A percentile compares a stretch with the other conserved stretches of the same genome.
Conservation (phyloP, 2,888 invertebrate genomes). For the Timandra comae region DNA sequence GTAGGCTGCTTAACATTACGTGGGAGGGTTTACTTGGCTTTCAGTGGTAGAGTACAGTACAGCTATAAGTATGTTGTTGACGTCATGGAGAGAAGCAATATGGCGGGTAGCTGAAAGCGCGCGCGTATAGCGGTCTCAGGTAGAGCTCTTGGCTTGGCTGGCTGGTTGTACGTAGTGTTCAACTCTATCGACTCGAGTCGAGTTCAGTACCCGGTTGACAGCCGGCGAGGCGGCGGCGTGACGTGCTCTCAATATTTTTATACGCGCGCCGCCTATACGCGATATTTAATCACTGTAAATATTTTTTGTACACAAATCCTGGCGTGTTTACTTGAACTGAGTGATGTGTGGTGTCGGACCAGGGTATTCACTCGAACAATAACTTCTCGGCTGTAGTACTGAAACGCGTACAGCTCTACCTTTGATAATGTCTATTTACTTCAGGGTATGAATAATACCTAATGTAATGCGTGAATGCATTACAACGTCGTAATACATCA, state of each 20-base stretch:
- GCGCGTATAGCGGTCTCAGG: conserved; percentile 47
- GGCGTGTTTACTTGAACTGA: conserved; percentile 36
- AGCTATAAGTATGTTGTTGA: conserved; percentile 33
- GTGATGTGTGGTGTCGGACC: conserved; percentile 26
- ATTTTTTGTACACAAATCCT: conserved; percentile 52
- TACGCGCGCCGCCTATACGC: conserved; percentile 70
- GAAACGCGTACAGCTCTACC: conserved; percentile 34
- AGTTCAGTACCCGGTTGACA: conserved; percentile 75
- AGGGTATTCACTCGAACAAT: conserved; percentile 8
- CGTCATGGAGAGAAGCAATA: conserved; percentile 59
- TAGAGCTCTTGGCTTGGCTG: conserved; percentile 30
- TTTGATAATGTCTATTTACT: conserved; percentile 51
- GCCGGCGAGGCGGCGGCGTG: conserved; percentile 71
- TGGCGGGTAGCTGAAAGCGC: conserved; percentile 56
- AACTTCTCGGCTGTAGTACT: conserved; percentile 26
- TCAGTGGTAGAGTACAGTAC: background rate
- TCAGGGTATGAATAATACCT: conserved; percentile 32
- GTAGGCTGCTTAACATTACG: background rate
- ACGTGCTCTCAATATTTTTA: conserved; percentile 34
- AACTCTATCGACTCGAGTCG: conserved; percentile 41
- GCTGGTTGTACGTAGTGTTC: conserved; percentile 33
- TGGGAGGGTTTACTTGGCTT: conserved; percentile 10
- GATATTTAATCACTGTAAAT: conserved; percentile 62
- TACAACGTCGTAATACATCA: conserved; percentile 5
- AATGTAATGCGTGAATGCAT: conserved; percentile 24